Evolutionary conservation across 1,140 invertebrate genomes (phyloP), one percentile per base, ranked within the genome.

Genomic region (Wasmannia auropunctata): DNA sequence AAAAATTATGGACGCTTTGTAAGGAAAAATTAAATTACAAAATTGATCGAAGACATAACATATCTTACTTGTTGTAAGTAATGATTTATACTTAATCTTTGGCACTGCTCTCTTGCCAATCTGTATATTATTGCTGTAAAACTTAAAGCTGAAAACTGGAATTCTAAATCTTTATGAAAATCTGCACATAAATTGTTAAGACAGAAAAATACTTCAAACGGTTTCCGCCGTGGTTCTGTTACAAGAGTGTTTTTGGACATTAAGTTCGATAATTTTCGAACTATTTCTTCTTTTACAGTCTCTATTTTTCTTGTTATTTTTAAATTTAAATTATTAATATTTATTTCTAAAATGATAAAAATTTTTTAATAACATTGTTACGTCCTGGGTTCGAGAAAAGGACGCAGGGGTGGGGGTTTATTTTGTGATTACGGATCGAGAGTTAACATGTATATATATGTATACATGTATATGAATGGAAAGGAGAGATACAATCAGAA

Each of bases 141-240:
- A 43, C 98, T 98, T 96, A 98, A 98, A n/a, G n/a, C n/a, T 0
- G 98, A 98, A 93, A 99, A 99, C 90, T 97, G 96, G 92, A 99
- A 99, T 88, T 99, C 97, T 19, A 99, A 96, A 95, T 99, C 98
- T 96, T 99, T 99, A 81, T 98, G 97, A 91, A 99, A 99, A 95
- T 99, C 99, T 0, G 98, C 97, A 95, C 99, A 99, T n/a, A 99
- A 96, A 95, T 99, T 99, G 92, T 99, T 99, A 19, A 99, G 95
- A 54, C 98, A 96, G 95, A 99, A 99, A 0, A 99, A 95, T 93
- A 99, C 98, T 96, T 99, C 98, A 96, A 99, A 99, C 25, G 98
- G 98, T 94, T 99, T 98, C 88, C 97, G 96, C 90, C 98, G 96
- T n/a, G 98, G 97, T 37, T 95, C 95, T 94, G 96, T 93, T 91